Conservation (phyloP, 2,113 vertebrate genomes). For the Megalops atlanticus region DNA sequence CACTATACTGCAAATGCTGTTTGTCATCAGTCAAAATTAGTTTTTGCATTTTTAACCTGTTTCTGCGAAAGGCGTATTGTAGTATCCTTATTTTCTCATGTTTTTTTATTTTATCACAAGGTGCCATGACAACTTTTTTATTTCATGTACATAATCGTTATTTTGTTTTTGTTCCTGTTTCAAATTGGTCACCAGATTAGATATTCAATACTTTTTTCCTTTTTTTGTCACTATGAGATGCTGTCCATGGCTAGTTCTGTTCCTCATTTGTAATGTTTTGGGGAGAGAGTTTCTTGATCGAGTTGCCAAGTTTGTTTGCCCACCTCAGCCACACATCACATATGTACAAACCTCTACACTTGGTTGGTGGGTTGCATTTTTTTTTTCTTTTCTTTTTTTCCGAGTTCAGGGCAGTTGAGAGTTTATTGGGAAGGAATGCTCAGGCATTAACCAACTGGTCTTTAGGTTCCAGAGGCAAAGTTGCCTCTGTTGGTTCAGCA, state of each 20-base stretch:
- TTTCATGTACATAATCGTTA: constrained; percentile 24
- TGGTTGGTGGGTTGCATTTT: background rate
- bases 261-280: background rate
- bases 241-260: background rate
- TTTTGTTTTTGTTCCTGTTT: constrained; percentile 34
- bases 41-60: constrained; percentile 21
- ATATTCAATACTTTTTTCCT: constrained; percentile 34
- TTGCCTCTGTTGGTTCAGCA: background rate
- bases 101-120: constrained; percentile 30
- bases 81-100: background rate
- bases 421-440: background rate
- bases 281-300: background rate
- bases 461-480: too few relatives aligned
- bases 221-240: constrained; percentile 31
- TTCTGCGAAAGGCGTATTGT: constrained; percentile 19
- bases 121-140: constrained; percentile 53
- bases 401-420: background rate
- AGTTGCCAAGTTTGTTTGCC: background rate
- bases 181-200: background rate
- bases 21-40: constrained; percentile 37
- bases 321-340: background rate
- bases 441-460: background rate
- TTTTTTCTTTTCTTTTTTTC: background rate
- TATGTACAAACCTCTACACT: background rate
- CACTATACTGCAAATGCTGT: constrained; percentile 34